Evolutionary conservation across 1,140 invertebrate species (phyloP).

Genomic region (Leguminivora glycinivorella): DNA sequence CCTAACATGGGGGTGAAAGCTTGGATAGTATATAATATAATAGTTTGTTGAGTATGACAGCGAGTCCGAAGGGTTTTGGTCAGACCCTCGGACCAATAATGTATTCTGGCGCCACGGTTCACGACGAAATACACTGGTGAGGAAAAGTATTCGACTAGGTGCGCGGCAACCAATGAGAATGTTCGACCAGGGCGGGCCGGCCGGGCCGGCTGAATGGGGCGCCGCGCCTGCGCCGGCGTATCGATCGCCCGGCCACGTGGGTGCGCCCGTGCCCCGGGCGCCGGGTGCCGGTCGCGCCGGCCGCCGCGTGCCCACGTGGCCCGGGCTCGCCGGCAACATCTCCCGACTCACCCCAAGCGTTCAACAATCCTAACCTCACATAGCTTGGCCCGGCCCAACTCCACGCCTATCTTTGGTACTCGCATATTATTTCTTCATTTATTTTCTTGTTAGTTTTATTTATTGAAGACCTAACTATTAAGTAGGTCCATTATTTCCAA

Average conservation of each 20-base stretch:
- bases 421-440: too few species aligned
- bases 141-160: neutral
- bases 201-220: conserved; percentile 2
- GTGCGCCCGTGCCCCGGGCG: neutral
- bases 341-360: conserved; percentile 4
- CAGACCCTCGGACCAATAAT: neutral
- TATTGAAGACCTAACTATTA: too few species aligned
- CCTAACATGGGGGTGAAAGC: too few species aligned
- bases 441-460: too few species aligned
- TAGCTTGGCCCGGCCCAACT: neutral
- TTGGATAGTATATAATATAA: neutral
- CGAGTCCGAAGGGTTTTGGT: neutral
- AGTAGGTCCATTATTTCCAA: too few species aligned
- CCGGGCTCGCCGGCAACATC: conserved; percentile 1
- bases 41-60: neutral
- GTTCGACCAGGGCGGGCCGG: neutral
- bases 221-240: neutral
- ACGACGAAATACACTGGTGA: neutral
- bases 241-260: conserved; percentile 10
- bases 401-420: neutral
- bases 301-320: neutral
- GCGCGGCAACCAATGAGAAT: neutral
- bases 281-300: neutral
- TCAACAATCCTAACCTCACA: neutral
- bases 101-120: neutral